A percentile compares a stretch with the other conserved stretches of the same genome.
phyloP scores from a whole-genome alignment of 2,113 vertebrate species.

The Rhombomys opimus region DNA sequence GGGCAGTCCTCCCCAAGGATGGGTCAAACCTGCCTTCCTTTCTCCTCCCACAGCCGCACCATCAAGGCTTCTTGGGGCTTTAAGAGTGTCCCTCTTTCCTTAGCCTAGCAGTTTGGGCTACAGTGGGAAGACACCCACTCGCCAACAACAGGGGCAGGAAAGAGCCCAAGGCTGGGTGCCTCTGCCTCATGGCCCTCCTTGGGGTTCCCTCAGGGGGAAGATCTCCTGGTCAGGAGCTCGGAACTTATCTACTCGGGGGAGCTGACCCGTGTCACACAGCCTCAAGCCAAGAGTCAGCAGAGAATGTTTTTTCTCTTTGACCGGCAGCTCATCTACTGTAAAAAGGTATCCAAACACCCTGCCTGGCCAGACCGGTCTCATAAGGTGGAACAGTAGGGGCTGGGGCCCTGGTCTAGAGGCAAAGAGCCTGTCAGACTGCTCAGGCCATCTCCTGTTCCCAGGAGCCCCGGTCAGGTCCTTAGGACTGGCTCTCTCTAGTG shows the following conservation, averaged over 20 bases:
- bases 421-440: background rate
- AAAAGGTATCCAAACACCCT: slow-evolving; percentile 90
- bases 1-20: background rate
- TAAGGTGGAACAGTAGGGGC: background rate
- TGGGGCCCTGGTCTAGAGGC: background rate
- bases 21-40: background rate
- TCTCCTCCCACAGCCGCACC: background rate
- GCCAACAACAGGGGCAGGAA: background rate
- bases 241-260: slow-evolving; percentile 97
- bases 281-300: slow-evolving; percentile 96
- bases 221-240: slow-evolving; percentile 94
- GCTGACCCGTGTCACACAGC: slow-evolving; percentile 93
- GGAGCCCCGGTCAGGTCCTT: background rate
- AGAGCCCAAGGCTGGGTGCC: background rate
- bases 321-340: slow-evolving; percentile 97
- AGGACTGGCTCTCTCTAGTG: background rate
- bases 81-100: background rate
- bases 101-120: background rate
- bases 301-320: slow-evolving; percentile 98
- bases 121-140: too few relatives aligned
- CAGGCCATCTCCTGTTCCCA: too few relatives aligned
- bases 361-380: background rate
- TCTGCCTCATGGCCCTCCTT: slow-evolving; percentile 37
- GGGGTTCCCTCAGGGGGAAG: slow-evolving; percentile 91
- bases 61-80: background rate